Evolutionary conservation across 1,140 invertebrate genomes (phyloP).

Genomic region (Drosophila ficusphila): DNA sequence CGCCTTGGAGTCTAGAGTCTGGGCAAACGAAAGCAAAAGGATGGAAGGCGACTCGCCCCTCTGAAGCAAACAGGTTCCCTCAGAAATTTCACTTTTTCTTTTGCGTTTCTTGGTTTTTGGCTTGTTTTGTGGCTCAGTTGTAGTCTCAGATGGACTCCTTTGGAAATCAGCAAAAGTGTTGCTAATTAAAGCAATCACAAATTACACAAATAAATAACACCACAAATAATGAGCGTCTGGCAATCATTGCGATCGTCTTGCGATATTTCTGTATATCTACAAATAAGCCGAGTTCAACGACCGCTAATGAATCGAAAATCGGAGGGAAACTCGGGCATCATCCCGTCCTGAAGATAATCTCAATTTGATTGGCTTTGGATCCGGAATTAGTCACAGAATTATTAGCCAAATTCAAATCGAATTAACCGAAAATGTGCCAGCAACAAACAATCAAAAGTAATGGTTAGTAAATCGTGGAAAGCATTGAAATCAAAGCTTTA

Average conservation of each 20-base stretch:
- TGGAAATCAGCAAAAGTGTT: slow-evolving; percentile 46
- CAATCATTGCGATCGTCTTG: not conserved
- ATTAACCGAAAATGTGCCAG: slow-evolving; percentile 42
- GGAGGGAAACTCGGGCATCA: not conserved
- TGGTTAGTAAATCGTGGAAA: slow-evolving; percentile 5
- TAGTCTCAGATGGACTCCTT: slow-evolving; percentile 22
- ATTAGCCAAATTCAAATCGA: slow-evolving; percentile 25
- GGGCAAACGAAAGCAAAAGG: slow-evolving; percentile 72
- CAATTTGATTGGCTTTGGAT: slow-evolving; percentile 13
- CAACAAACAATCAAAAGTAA: slow-evolving; percentile 25
- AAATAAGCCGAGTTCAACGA: slow-evolving; percentile 11
- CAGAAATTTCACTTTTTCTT: slow-evolving; percentile 75
- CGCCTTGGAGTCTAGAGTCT: slow-evolving; percentile 46
- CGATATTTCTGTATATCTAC: not conserved
- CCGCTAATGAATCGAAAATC: not conserved
- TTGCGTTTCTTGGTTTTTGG: slow-evolving; percentile 16
- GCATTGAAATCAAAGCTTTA: slow-evolving; percentile 13
- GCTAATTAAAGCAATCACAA: slow-evolving; percentile 62
- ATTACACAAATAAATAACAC: slow-evolving; percentile 32
- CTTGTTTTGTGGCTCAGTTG: slow-evolving; percentile 24
- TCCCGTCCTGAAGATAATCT: slow-evolving; percentile 9
- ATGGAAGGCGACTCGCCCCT: slow-evolving; percentile 29
- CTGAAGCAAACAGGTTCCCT: slow-evolving; percentile 29
- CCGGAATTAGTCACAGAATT: slow-evolving; percentile 38
- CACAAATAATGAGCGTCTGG: slow-evolving; percentile 26